phyloP scores from a whole-genome alignment of 2,888 invertebrate species.

The Watsonalla binaria region DNA sequence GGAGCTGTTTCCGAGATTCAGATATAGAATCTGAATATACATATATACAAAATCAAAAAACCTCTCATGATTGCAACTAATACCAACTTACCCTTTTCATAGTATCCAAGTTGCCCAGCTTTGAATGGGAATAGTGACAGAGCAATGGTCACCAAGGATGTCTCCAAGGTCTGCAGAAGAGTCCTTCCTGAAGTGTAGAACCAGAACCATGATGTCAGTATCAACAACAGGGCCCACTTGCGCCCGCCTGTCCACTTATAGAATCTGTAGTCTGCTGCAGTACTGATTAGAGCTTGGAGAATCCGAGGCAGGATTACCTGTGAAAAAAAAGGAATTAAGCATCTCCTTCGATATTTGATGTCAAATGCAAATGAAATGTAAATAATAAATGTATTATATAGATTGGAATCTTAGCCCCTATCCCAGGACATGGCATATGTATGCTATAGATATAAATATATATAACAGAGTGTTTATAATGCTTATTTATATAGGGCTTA shows the following conservation, averaged over 20 bases:
- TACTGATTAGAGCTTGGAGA: constrained; percentile 88
- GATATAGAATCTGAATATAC: no score
- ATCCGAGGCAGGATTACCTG: constrained; percentile 87
- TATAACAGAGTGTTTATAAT: no score
- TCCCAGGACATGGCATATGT: no score
- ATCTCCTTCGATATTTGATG: no score
- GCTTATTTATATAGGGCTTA: no score
- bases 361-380: no score
- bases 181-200: constrained; percentile 94
- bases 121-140: constrained; percentile 86
- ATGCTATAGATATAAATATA: no score
- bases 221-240: constrained; percentile 87
- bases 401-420: no score
- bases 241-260: constrained; percentile 85
- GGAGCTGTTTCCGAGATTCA: no score
- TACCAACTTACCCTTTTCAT: constrained; percentile 48
- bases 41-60: no score
- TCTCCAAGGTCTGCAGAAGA: constrained; percentile 92
- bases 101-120: constrained; percentile 63
- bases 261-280: constrained; percentile 85
- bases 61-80: neutral
- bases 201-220: constrained; percentile 93
- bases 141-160: constrained; percentile 88
- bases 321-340: constrained; percentile 25
- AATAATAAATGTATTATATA: no score